Percentiles rank a stretch among this genome's conserved stretches.
Evolutionary conservation across 2,888 invertebrate species (phyloP).

Genomic region (Coremacera marginata): DNA sequence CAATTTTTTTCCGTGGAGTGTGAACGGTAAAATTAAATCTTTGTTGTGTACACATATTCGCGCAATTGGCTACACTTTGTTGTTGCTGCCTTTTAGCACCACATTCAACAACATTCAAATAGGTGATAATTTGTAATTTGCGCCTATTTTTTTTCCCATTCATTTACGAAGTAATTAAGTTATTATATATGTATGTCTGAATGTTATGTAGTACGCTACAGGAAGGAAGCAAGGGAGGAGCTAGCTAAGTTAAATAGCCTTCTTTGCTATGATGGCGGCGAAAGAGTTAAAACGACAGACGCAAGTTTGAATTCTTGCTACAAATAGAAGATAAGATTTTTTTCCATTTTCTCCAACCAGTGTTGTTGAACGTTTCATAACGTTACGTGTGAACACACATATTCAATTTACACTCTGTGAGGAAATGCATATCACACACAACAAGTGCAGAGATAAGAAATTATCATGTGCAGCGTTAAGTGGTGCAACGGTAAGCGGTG

Average conservation of each 20-base stretch:
- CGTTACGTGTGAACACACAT: not conserved
- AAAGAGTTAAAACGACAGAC: not conserved
- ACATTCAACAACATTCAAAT: no score
- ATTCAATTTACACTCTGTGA: not conserved
- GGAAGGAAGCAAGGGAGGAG: no score
- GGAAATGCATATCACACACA: slow-evolving; percentile 1
- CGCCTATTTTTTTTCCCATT: no score
- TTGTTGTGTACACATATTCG: no score
- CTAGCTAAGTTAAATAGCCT: not conserved
- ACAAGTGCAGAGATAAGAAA: slow-evolving; percentile 37
- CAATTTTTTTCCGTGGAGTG: no score
- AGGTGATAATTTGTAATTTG: no score
- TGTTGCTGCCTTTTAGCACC: no score
- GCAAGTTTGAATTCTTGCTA: not conserved
- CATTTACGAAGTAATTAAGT: no score
- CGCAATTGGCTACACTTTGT: no score
- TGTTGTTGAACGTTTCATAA: not conserved
- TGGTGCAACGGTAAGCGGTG: not conserved
- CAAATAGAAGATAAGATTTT: not conserved
- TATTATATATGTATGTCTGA: no score
- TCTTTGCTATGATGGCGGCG: not conserved
- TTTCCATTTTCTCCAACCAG: not conserved
- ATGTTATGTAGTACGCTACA: no score
- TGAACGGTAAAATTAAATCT: no score
- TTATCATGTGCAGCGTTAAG: not conserved